These are phyloP conservation scores for Sarcoramphus papa DNA, from an alignment of 2,797 vertebrate genomes.

Conservation along the genomic window DNA sequence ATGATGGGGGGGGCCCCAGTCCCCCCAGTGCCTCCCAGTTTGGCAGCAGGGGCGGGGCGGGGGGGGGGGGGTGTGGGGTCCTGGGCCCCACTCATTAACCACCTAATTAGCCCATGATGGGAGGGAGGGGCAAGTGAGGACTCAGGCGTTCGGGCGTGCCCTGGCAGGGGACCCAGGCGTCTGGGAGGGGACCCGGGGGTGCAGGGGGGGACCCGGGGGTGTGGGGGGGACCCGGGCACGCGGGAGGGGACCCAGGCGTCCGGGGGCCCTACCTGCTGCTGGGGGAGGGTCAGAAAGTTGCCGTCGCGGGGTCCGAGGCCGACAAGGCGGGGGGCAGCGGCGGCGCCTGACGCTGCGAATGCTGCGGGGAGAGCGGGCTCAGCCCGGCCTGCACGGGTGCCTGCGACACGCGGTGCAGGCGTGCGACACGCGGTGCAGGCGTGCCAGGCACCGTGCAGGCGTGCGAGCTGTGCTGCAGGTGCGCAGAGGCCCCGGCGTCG, in stretches of 20 bases:
- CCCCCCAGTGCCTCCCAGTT: neutral
- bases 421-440: neutral
- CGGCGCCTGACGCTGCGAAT: constrained; percentile 95
- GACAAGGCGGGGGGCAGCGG: constrained; percentile 99
- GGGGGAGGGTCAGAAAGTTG: constrained; percentile 98
- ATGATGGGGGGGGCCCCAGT: constrained; percentile 63
- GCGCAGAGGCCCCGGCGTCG: neutral
- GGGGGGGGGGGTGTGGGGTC: neutral
- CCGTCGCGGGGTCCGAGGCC: constrained; percentile 97
- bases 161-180: neutral
- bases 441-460: no score
- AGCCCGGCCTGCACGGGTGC: neutral
- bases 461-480: no score
- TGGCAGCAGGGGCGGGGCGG: neutral
- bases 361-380: constrained; percentile 72
- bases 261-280: constrained; percentile 86
- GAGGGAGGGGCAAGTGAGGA: neutral
- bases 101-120: neutral
- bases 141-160: neutral
- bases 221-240: no score
- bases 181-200: neutral
- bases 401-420: neutral
- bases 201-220: no score
- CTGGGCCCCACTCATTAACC: neutral
- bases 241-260: neutral